Conservation (phyloP, 2,113 vertebrate genomes). For the Piprites chloris region DNA sequence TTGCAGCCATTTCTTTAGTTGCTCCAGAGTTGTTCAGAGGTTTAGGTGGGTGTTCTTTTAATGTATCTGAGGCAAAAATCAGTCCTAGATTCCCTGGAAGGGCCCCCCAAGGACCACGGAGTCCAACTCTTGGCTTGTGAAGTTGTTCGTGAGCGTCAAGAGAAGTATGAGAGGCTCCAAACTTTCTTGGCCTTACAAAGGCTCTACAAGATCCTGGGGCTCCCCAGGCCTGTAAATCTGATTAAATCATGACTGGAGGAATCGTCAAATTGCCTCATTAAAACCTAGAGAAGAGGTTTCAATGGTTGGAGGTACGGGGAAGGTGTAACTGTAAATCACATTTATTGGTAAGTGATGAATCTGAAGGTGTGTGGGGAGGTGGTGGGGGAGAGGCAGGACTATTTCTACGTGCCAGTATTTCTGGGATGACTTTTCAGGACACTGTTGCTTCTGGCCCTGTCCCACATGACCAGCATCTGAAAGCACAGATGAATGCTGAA, state of each 20-base stretch:
- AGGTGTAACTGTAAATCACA: background rate
- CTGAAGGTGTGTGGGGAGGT: background rate
- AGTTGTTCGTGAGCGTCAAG: background rate
- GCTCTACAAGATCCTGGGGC: background rate
- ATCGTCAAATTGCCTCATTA: background rate
- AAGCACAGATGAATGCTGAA: background rate
- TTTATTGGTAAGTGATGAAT: background rate
- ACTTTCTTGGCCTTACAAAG: background rate
- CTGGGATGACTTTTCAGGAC: background rate
- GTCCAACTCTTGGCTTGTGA: background rate
- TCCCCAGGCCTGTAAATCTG: background rate
- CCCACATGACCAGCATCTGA: background rate
- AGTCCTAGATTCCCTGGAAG: background rate
- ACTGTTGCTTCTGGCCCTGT: background rate
- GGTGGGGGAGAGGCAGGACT: background rate
- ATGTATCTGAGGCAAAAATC: background rate
- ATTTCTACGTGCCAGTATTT: accelerated
- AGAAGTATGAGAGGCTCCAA: background rate
- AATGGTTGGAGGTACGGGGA: background rate
- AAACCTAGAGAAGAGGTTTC: background rate
- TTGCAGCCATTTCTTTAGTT: background rate
- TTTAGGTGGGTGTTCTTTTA: background rate
- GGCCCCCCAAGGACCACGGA: background rate
- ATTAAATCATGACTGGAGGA: background rate
- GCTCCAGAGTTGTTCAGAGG: background rate